Conservation (phyloP, 1,140 invertebrate genomes). For the Heliconius hewitsoni region DNA sequence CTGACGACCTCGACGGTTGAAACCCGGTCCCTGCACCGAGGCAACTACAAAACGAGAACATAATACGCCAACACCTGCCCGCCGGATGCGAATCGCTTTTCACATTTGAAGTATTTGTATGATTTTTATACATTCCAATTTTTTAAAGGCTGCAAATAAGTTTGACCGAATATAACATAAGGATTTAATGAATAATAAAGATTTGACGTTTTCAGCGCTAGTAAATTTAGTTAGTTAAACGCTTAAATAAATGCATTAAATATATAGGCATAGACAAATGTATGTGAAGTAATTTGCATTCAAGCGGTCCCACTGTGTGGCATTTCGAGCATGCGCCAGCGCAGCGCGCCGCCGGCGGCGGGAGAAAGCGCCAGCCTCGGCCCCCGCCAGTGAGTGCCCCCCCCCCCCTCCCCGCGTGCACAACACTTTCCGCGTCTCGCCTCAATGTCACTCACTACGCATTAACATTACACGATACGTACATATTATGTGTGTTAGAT, state of each 20-base stretch:
- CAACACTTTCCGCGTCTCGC: slow-evolving; percentile 7
- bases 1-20: slow-evolving; percentile 11
- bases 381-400: not conserved
- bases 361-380: slow-evolving; percentile 8
- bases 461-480: not conserved
- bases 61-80: slow-evolving; percentile 17
- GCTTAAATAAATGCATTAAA: not conserved
- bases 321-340: slow-evolving; percentile 10
- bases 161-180: too few relatives aligned
- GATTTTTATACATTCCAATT: not conserved
- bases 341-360: not conserved
- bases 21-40: slow-evolving; percentile 18
- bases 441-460: slow-evolving; percentile 5
- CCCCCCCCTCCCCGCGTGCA: not conserved
- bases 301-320: not conserved
- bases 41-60: slow-evolving; percentile 15
- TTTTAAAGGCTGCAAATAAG: too few relatives aligned
- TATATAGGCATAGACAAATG: not conserved
- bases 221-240: not conserved
- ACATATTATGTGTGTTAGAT: not conserved
- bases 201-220: too few relatives aligned
- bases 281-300: not conserved
- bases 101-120: not conserved
- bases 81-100: not conserved
- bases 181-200: too few relatives aligned